These are phyloP conservation scores for Struthidea cinerea DNA, from an alignment of 2,113 vertebrate genomes.

Conservation along the genomic window DNA sequence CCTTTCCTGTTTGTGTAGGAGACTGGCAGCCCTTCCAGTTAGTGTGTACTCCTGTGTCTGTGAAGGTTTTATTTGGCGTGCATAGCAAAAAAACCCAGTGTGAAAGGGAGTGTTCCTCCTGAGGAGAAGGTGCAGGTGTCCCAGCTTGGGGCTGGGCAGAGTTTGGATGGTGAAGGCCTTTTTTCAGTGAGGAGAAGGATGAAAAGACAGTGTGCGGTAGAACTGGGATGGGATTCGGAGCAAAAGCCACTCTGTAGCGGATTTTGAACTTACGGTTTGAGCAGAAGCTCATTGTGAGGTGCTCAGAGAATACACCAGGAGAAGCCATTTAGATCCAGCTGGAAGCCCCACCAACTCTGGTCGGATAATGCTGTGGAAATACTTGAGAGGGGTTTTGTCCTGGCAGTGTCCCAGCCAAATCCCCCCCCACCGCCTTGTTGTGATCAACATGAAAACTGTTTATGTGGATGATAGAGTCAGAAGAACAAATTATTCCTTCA, in stretches of 20 bases:
- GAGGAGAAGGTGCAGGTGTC: neutral
- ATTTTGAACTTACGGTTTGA: neutral
- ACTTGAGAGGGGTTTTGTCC: neutral
- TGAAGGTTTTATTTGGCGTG: neutral
- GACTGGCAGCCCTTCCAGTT: neutral
- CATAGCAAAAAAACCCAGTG: rapidly evolving
- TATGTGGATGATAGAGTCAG: neutral
- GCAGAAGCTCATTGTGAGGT: neutral
- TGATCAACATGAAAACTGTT: neutral
- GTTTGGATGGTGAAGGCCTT: neutral
- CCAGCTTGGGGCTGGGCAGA: neutral
- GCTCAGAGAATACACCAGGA: neutral
- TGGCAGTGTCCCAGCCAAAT: neutral
- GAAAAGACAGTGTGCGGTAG: neutral
- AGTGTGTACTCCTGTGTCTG: neutral
- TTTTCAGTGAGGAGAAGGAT: neutral
- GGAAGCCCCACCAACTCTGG: neutral
- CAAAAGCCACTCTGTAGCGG: neutral
- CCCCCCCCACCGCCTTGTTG: neutral
- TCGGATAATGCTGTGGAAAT: neutral
- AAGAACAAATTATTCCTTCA: neutral
- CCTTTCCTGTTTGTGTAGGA: neutral
- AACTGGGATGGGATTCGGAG: neutral
- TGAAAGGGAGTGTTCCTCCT: neutral
- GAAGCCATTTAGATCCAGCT: neutral